phyloP scores from a whole-genome alignment of 2,113 vertebrate species.

The Chaetops frenatus region DNA sequence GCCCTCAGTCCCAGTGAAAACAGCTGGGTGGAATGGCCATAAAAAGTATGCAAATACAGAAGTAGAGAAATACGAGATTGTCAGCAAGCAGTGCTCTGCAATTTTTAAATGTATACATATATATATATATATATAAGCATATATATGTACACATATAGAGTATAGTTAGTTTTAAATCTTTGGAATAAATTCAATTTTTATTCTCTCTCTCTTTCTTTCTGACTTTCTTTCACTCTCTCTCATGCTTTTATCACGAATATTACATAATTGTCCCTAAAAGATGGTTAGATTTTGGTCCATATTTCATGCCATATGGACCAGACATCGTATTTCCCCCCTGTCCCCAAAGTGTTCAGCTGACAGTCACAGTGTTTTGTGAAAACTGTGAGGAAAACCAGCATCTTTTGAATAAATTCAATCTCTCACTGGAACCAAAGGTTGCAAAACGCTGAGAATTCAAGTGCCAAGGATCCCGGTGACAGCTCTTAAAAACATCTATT shows the following conservation, averaged over 20 bases:
- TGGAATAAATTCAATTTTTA: slow-evolving; percentile 76
- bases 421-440: slow-evolving; percentile 69
- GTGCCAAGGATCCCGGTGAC: slow-evolving; percentile 71
- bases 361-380: slow-evolving; percentile 68
- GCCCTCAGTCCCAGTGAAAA: slow-evolving; percentile 58
- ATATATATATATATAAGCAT: slow-evolving; percentile 46
- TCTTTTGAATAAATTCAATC: slow-evolving; percentile 59
- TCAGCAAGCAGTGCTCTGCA: slow-evolving; percentile 80
- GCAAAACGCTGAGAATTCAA: slow-evolving; percentile 67
- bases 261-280: slow-evolving; percentile 67
- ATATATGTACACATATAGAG: slow-evolving; percentile 58
- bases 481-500: slow-evolving; percentile 65
- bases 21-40: slow-evolving; percentile 68
- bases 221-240: slow-evolving; percentile 18
- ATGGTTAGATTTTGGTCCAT: slow-evolving; percentile 70
- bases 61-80: slow-evolving; percentile 78
- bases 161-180: slow-evolving; percentile 78
- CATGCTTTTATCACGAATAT: slow-evolving; percentile 54
- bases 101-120: slow-evolving; percentile 65
- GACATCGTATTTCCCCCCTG: slow-evolving; percentile 48
- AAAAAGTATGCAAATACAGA: slow-evolving; percentile 70
- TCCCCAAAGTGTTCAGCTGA: slow-evolving; percentile 57
- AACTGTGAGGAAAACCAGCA: slow-evolving; percentile 58
- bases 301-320: slow-evolving; percentile 66
- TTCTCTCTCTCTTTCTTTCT: slow-evolving; percentile 49